Evolutionary conservation across 2,888 invertebrate genomes (phyloP).

Genomic region (Oligia fasciuncula): DNA sequence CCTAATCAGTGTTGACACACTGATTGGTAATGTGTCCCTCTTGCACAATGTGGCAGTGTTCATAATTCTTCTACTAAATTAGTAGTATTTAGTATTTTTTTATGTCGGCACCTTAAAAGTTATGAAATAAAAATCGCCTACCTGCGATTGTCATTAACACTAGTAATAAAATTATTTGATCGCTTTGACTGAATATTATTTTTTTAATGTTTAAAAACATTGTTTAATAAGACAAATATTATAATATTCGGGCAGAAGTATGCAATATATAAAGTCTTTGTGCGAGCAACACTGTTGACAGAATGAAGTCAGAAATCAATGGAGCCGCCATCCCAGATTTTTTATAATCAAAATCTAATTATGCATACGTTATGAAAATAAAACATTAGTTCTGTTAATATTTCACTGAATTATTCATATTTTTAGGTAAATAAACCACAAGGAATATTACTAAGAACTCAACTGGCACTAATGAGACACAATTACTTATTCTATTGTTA

Average conservation of each 20-base stretch:
- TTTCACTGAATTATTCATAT: not conserved
- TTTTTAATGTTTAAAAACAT: not conserved
- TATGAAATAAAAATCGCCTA: too few relatives aligned
- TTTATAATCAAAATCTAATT: not conserved
- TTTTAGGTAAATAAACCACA: not conserved
- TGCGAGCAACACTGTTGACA: not conserved
- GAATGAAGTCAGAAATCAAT: not conserved
- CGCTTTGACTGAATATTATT: too few relatives aligned
- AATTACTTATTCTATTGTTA: too few relatives aligned
- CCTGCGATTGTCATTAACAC: too few relatives aligned
- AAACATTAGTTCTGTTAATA: not conserved
- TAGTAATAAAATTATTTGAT: too few relatives aligned
- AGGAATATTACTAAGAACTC: not conserved
- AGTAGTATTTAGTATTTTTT: too few relatives aligned
- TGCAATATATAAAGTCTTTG: not conserved
- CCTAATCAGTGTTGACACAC: too few relatives aligned
- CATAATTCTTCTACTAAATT: too few relatives aligned
- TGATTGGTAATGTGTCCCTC: too few relatives aligned
- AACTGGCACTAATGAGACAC: too few relatives aligned
- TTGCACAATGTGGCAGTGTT: too few relatives aligned
- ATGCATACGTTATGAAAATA: not conserved
- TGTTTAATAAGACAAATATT: not conserved
- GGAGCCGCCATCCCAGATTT: not conserved
- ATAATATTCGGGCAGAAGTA: not conserved
- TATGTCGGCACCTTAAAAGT: too few relatives aligned